Percentiles rank a stretch among this genome's conserved stretches.
Conservation (phyloP, 2,888 invertebrate genomes). For the Caenorhabditis auriculariae region DNA sequence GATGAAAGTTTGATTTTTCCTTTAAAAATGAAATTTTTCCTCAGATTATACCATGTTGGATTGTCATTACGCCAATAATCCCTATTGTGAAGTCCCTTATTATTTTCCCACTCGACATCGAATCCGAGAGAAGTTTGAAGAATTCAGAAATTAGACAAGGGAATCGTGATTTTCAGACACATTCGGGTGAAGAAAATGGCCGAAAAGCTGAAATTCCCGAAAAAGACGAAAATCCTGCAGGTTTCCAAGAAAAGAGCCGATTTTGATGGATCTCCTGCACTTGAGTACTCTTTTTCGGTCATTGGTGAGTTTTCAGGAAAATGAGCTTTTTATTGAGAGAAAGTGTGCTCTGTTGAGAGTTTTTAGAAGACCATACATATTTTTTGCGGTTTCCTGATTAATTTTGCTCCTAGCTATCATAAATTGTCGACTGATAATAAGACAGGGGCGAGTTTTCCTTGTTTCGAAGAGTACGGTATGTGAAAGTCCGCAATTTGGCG, state of each 20-base stretch:
- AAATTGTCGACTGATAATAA: no score
- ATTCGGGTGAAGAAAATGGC: constrained; percentile 29
- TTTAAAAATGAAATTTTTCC: not conserved
- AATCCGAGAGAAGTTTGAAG: constrained; percentile 17
- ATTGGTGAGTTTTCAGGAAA: constrained; percentile 18
- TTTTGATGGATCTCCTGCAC: constrained; percentile 7
- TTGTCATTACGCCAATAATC: constrained; percentile 30
- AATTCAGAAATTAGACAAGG: not conserved
- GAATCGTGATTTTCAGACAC: constrained; percentile 15
- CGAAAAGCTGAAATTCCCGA: constrained; percentile 25
- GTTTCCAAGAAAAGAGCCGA: constrained; percentile 16
- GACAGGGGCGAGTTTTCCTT: no score
- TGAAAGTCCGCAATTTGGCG: no score
- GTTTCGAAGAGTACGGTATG: no score
- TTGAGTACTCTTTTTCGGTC: constrained; percentile 27
- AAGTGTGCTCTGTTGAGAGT: no score
- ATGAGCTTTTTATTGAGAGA: no score
- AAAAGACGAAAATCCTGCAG: constrained; percentile 16
- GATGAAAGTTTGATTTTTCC: constrained; percentile 12
- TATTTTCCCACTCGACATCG: constrained; percentile 42
- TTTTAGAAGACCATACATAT: no score
- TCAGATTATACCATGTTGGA: constrained; percentile 19
- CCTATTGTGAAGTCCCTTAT: constrained; percentile 46
- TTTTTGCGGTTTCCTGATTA: no score
- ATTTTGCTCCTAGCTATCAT: no score